Base-by-base conservation (phyloP, 2,113 vertebrate species). In the Calidris pygmaea region DNA sequence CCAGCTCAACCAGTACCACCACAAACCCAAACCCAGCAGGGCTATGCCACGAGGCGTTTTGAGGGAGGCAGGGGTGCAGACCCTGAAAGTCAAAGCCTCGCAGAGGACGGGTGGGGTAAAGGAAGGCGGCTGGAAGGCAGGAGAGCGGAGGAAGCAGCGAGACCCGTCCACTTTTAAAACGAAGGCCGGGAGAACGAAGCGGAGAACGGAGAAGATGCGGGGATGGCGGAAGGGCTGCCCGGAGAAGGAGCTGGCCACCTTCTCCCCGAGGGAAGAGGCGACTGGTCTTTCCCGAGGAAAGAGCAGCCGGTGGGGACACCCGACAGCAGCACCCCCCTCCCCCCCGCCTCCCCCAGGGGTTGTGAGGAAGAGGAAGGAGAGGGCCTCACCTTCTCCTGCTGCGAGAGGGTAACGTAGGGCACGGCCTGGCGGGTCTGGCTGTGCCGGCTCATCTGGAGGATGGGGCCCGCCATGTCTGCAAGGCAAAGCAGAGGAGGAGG, bases 391-490 rank as follows among this genome's bases (percentile, higher is more conserved):
- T 99, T 98, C 94, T 98, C 98, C 5, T 96, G 97, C 66, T 88
- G 87, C 16, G 98, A 96, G 27, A 99, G 75, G 7, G 86, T 34
- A 3, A 95, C 65, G 41, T 95, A 98, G 4, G 98, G 98, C 79
- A 99, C 95, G 10, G 96, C 81, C 95, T 99, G 98, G 14, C 96
- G 98, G 71, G 97, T 65, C 83, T 98, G 98, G 73, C 59, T 97
- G 90, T 98, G 98, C 45, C 75, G 97, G 14, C 97, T 98, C 98
- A 99, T 99, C 97, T 98, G 98, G 62, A 96, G 83, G 76, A 99
- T 99, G 7, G 98, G 98, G 70, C 97, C 98, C 0, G 90, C 97
- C 99, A 99, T 99, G 41, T 99, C 99, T 99, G 95, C 52, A 90
- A 96, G 92, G 94, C 14, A 79, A 97, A 85, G 88, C 84, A 72